Conservation (phyloP, 35 echinoderm and acorn worm species). For the Eucidaris tribuloides region DNA sequence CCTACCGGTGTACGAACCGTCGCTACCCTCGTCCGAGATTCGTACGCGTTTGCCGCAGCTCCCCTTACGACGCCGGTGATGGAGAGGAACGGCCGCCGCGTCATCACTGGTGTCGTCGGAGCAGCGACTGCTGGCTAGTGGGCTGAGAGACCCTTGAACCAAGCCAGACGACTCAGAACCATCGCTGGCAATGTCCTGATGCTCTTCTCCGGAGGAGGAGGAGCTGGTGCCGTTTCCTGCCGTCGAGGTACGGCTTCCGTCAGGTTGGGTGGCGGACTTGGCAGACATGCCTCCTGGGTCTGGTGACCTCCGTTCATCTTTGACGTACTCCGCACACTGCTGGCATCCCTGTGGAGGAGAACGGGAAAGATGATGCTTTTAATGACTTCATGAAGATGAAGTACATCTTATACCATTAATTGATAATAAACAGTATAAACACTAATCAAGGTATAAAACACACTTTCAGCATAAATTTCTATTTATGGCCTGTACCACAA, state of each 20-base stretch:
- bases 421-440: too few species aligned
- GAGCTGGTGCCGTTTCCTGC: not conserved
- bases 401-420: too few species aligned
- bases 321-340: constrained; percentile 3
- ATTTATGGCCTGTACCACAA: too few species aligned
- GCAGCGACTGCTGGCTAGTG: not conserved
- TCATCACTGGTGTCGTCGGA: constrained; percentile 12
- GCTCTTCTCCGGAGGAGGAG: not conserved
- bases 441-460: too few species aligned
- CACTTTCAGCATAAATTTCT: too few species aligned
- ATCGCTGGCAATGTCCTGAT: not conserved
- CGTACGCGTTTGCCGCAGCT: constrained; percentile 8
- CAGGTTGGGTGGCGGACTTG: not conserved
- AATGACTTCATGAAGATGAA: too few species aligned
- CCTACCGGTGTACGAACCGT: not conserved
- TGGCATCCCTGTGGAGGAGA: not conserved
- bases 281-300: not conserved
- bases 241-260: not conserved
- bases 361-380: too few species aligned
- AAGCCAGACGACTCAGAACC: not conserved
- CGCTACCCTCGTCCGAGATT: not conserved
- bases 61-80: too few species aligned
- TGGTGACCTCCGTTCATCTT: not conserved
- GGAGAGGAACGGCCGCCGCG: not conserved
- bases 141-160: not conserved